Evolutionary conservation across 35 echinoderm and acorn worm genomes (phyloP).

Genomic region (Apostichopus californicus): DNA sequence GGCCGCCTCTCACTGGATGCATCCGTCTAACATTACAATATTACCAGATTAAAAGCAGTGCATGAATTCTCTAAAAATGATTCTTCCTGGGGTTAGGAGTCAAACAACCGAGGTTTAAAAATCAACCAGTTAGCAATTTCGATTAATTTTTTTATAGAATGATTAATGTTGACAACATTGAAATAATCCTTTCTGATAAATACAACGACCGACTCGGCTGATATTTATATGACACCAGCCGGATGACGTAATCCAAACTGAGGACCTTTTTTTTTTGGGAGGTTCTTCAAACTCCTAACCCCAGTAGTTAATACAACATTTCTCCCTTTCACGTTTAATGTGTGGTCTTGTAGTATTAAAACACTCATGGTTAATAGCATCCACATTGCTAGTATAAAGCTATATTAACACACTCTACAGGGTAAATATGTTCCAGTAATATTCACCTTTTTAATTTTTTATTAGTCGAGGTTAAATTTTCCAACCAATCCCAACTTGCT

Average conservation of each 20-base stretch:
- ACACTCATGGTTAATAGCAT: constrained; percentile 7
- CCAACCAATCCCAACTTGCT: constrained; percentile 6
- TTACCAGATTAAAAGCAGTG: constrained; percentile 9
- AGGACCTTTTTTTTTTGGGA: too few species aligned
- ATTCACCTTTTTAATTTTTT: neutral
- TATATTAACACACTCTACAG: neutral
- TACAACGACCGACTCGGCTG: too few species aligned
- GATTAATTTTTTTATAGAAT: too few species aligned
- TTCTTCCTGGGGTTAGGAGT: neutral
- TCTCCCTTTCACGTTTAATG: neutral
- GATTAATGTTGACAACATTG: too few species aligned
- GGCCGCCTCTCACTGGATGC: neutral
- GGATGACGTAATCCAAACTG: too few species aligned
- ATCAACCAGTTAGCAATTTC: too few species aligned
- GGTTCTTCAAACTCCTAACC: neutral
- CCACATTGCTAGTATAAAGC: constrained; percentile 6
- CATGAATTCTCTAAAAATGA: neutral
- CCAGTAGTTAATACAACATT: neutral
- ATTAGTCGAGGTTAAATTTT: neutral
- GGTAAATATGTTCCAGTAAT: neutral
- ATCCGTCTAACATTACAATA: neutral
- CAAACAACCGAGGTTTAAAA: too few species aligned
- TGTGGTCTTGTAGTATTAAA: too few species aligned
- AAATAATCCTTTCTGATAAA: too few species aligned
- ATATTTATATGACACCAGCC: too few species aligned